Base-by-base conservation (phyloP, 1,140 invertebrate genomes). In the Papilio glaucus region DNA sequence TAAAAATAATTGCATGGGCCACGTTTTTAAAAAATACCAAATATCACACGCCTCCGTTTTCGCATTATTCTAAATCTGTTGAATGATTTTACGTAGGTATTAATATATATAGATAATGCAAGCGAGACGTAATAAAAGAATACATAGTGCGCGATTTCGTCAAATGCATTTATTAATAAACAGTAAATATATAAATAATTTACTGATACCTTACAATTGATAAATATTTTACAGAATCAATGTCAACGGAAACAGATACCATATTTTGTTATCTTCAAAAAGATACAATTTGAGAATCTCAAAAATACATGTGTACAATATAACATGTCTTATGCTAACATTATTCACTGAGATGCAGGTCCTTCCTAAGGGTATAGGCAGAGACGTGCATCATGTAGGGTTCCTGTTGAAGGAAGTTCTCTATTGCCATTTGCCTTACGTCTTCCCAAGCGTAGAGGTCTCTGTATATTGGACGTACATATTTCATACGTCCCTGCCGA, bases 401-500 rank as follows among this genome's bases (percentile, higher is more conserved):
- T 85, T 95, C 95, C 75, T 97, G 95, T 33, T 93, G 88, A 18
- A 95, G 85, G 90, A 96, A 98, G 80, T 96, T 97, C 24, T 96
- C 94, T 37, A 98, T 94, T 0, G 97, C 96, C 71, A 80, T 82
- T 12, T 94, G 86, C 68, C 97, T 94, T 0, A 95, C 94, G 71
- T 95, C 95, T 72, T 96, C 94, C 97, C 97, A 98, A 1, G 91
- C 94, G 79, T 96, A 97, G n/a, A 98, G 89, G 82, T 97, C 97
- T 76, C 97, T 96, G 87, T 98, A 98, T 60, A 99, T 94, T 13
- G 98, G 97, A 61, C 97, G 93, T 0, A 97, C 96, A 94, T 96
- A 99, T 86, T 99, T 99, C 96, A 99, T 97, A 73, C 98, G 95
- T 65, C 98, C 98, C 85, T 97, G 95, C 24, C 95, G 94, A 73